Percentiles rank a stretch among this genome's conserved stretches.
Evolutionary conservation across 2,797 vertebrate species (phyloP).

Genomic region (Danio choprae): DNA sequence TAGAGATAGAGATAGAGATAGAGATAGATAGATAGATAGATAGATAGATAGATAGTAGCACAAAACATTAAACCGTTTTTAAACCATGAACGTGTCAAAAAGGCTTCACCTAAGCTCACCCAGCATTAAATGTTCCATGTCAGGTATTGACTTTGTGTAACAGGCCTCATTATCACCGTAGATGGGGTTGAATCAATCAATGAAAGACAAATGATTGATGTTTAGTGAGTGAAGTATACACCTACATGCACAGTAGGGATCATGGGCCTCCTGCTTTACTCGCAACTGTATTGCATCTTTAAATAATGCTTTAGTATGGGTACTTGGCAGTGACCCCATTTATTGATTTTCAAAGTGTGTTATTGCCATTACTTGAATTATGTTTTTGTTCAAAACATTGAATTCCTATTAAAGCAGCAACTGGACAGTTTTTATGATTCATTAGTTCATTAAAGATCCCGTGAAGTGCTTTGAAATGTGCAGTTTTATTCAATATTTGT

Average conservation of each 20-base stretch:
- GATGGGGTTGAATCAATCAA: constrained; percentile 69
- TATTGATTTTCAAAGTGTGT: background rate
- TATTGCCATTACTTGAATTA: background rate
- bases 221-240: constrained; percentile 49
- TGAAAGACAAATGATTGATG: constrained; percentile 60
- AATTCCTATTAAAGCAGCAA: background rate
- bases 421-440: too few relatives aligned
- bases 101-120: constrained; percentile 13
- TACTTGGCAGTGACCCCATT: background rate
- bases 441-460: too few relatives aligned
- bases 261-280: background rate
- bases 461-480: too few relatives aligned
- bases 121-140: constrained; percentile 48
- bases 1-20: too few relatives aligned
- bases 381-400: background rate
- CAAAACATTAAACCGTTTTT: constrained; percentile 24
- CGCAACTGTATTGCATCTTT: background rate
- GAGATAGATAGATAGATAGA: too few relatives aligned
- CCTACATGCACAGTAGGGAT: background rate
- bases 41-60: too few relatives aligned
- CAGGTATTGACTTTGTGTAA: constrained; percentile 62
- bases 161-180: constrained; percentile 68
- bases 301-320: background rate
- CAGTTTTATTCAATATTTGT: too few relatives aligned
- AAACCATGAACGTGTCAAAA: constrained; percentile 5